These are phyloP conservation scores for Hypsibius dujardini DNA, from an alignment of 1,140 invertebrate genomes.

Conservation along the genomic window DNA sequence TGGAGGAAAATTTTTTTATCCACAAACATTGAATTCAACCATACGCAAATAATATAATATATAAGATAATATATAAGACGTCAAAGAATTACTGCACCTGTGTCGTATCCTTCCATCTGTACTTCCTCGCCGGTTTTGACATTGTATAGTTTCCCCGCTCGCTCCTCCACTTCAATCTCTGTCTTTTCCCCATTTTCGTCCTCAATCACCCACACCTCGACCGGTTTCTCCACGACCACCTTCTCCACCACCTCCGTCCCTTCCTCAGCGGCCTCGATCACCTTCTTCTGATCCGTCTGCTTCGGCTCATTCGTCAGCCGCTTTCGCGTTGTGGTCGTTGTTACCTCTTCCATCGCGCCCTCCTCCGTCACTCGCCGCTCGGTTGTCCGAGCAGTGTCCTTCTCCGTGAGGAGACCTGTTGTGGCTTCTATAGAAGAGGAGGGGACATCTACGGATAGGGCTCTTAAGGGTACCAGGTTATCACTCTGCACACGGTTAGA, in stretches of 20 bases:
- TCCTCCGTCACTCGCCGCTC: slow-evolving; percentile 7
- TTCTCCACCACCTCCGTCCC: neutral
- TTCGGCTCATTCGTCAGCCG: neutral
- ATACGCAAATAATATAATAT: too few species aligned
- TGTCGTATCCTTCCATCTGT: slow-evolving; percentile 5
- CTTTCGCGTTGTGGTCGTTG: neutral
- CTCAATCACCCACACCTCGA: slow-evolving; percentile 8
- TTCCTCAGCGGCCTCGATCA: neutral
- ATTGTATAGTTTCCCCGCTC: neutral
- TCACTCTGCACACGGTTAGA: too few species aligned
- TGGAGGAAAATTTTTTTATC: too few species aligned
- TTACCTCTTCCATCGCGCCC: neutral
- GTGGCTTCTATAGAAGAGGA: too few species aligned
- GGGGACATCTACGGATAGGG: too few species aligned
- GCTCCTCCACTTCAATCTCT: slow-evolving; percentile 14
- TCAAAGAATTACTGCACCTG: neutral
- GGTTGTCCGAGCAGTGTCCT: neutral
- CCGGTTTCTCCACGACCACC: neutral
- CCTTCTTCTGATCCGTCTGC: neutral
- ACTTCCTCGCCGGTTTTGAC: slow-evolving; percentile 10
- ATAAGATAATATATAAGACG: too few species aligned
- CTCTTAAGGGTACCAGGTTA: too few species aligned
- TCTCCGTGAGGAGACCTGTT: neutral
- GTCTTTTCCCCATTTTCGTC: slow-evolving; percentile 8
- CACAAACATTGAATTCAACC: too few species aligned